Evolutionary conservation across 2,797 vertebrate species (phyloP), one percentile per base, ranked within the genome.

Genomic region (Acipenser ruthenus): DNA sequence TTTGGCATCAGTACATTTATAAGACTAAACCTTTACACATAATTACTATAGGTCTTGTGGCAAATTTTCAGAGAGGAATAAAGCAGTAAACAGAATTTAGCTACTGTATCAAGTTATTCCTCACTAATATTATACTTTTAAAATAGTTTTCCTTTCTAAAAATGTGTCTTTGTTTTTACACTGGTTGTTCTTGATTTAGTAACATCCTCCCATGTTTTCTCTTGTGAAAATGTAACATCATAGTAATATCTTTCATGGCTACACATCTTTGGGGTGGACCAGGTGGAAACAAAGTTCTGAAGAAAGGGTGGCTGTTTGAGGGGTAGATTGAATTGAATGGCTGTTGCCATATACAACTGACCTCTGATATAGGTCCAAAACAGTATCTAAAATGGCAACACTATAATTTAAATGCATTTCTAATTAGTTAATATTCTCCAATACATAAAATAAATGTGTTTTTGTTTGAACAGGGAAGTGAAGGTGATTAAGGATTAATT

Each of bases 291-390:
- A 59, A 60, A 47, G 18, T 58, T n/a, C 53, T 66, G 58, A 66
- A 59, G 56, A 66, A 66, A 60, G 55, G 48, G 56, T 66, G 49
- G 15, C 65, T 66, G 65, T 66, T 60, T 10, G 4, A 37, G 63
- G 8, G 50, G 7, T 15, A 64, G 55, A 58, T 58, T 7, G 37
- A n/a, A 66, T 59, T 58, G 48, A 62, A 66, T 66, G 65, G 47
- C 53, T 56, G 6, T 10, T 62, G 52, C 55, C 12, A 15, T 66
- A 48, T 15, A 50, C 37, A 37, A 37, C 37, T 37, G 37, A 37
- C 15, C 52, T 10, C 51, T 65, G 23, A 65, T 55, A 12, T 52
- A 23, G 7, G 11, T 53, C 64, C 18, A 47, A 10, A 37, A 59
- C 15, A 11, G 56, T 60, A 15, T 47, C 47, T 55, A 60, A 59